Evolutionary conservation across 2,797 vertebrate species (phyloP).

Genomic region (Jordanella pulchra): DNA sequence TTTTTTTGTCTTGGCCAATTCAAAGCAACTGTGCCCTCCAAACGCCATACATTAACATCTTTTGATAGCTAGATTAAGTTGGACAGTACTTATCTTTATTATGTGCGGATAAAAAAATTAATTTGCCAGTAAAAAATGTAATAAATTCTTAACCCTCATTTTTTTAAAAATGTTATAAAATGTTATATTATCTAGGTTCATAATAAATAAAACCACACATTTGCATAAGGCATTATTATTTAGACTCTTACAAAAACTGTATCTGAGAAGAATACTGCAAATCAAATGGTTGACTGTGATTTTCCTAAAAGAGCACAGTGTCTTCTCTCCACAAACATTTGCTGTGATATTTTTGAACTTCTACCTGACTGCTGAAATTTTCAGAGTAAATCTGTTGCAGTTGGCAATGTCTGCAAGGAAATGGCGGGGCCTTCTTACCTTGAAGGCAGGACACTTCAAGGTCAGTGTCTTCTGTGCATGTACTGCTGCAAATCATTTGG

Average conservation of each 20-base stretch:
- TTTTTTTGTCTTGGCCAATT: not conserved
- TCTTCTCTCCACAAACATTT: slow-evolving; percentile 29
- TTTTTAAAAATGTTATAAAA: slow-evolving; percentile 19
- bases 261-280: slow-evolving; percentile 14
- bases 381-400: not conserved
- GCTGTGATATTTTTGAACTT: not conserved
- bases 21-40: not conserved
- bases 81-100: not conserved
- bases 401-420: slow-evolving; percentile 10
- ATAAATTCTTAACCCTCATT: not conserved
- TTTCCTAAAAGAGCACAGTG: slow-evolving; percentile 9
- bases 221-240: slow-evolving; percentile 15
- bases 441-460: slow-evolving; percentile 6
- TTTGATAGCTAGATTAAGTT: not conserved
- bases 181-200: slow-evolving; percentile 50
- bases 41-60: not conserved
- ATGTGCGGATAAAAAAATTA: not conserved
- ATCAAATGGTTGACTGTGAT: slow-evolving; percentile 10
- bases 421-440: slow-evolving; percentile 6
- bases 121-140: not conserved
- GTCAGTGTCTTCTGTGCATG: not conserved
- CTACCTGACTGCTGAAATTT: no score
- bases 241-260: not conserved
- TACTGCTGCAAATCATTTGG: not conserved
- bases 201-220: slow-evolving; percentile 62